phyloP scores from a whole-genome alignment of 2,888 invertebrate species.

The Noctua comes region DNA sequence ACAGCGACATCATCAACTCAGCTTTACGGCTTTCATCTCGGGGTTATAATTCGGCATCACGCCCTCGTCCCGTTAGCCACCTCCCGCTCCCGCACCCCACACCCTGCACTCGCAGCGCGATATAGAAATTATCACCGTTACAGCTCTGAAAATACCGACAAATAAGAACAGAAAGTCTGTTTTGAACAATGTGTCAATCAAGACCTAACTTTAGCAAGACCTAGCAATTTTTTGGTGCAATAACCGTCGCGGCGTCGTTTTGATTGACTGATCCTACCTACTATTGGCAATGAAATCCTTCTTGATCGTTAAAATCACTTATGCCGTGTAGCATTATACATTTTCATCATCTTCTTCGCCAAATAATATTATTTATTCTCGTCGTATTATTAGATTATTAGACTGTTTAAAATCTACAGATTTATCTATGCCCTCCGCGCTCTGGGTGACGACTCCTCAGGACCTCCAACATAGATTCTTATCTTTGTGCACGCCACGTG shows the following conservation, averaged over 20 bases:
- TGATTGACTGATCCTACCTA: background rate
- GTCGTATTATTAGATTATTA: background rate
- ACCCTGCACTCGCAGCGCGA: constrained; percentile 15
- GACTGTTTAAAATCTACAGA: background rate
- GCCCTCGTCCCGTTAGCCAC: constrained; percentile 32
- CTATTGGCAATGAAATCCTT: background rate
- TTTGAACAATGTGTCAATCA: background rate
- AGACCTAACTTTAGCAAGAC: background rate
- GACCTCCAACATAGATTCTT: background rate
- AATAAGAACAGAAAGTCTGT: constrained; percentile 32
- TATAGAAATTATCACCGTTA: constrained; percentile 63
- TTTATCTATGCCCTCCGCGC: background rate
- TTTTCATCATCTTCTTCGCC: background rate
- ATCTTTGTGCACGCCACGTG: background rate
- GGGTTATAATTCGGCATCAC: constrained; percentile 42
- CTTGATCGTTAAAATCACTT: background rate
- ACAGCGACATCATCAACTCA: constrained; percentile 32
- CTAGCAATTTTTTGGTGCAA: background rate
- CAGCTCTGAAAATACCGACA: constrained; percentile 4
- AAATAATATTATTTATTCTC: background rate
- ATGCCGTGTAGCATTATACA: background rate
- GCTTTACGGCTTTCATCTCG: constrained; percentile 4
- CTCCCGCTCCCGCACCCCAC: background rate
- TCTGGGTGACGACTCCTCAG: background rate
- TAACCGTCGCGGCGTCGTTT: background rate